A percentile compares a stretch with the other conserved stretches of the same genome.
phyloP scores from a whole-genome alignment of 2,888 invertebrate genomes.

The Glyphotaelius pellucidus region DNA sequence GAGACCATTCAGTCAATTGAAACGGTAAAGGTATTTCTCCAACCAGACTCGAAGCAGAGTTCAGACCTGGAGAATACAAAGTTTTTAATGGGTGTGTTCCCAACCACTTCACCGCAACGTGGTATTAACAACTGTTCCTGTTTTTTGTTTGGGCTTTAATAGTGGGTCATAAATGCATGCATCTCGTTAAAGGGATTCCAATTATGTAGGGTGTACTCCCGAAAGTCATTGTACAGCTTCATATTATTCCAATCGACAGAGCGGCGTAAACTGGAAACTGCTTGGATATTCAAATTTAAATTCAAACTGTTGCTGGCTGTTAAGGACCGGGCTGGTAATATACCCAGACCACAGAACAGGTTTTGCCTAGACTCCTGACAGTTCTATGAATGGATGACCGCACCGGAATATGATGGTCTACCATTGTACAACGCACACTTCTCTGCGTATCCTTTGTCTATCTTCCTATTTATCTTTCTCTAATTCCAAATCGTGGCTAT shows the following conservation, averaged over 20 bases:
- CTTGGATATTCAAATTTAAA: not conserved
- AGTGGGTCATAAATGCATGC: not conserved
- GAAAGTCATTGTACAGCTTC: not conserved
- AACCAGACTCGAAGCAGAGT: not conserved
- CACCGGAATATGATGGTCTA: not conserved
- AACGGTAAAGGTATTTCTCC: not conserved
- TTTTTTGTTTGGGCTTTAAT: not conserved
- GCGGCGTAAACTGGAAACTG: not conserved
- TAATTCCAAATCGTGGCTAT: not conserved
- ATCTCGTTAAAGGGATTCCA: constrained; percentile 27
- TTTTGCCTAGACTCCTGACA: not conserved
- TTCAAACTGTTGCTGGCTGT: not conserved
- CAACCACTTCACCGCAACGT: not conserved
- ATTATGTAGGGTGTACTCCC: constrained; percentile 6
- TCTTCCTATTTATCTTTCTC: not conserved
- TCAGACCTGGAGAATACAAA: not conserved
- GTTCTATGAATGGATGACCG: constrained; percentile 9
- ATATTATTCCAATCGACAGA: constrained; percentile 4
- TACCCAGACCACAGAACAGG: not conserved
- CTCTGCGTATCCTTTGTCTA: not conserved
- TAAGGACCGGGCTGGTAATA: not conserved
- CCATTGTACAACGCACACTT: not conserved
- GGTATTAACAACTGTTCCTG: not conserved
- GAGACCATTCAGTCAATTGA: not conserved
- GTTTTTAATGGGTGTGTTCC: not conserved